Percentiles rank a stretch among this genome's conserved stretches.
Evolutionary conservation across 1,140 invertebrate genomes (phyloP).

Genomic region (Carposina sasakii): DNA sequence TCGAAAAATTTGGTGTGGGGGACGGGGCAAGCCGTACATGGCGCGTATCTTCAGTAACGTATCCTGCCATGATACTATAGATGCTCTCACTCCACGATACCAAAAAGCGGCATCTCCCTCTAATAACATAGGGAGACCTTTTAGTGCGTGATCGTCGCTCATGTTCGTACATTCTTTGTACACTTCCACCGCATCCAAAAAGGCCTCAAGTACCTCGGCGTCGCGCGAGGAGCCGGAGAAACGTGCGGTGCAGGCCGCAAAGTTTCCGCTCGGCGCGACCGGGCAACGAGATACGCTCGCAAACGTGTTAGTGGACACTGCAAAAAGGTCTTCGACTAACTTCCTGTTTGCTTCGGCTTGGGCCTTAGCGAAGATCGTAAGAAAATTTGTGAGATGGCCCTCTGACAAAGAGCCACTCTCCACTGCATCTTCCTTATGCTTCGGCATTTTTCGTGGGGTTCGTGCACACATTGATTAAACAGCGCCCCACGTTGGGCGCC

Average conservation of each 20-base stretch:
- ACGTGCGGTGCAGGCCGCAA: conserved; percentile 14
- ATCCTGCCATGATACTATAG: conserved; percentile 17
- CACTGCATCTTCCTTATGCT: no score
- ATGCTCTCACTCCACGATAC: conserved; percentile 15
- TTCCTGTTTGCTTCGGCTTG: conserved; percentile 8
- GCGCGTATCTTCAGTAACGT: conserved; percentile 12
- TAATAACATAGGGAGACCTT: conserved; percentile 21
- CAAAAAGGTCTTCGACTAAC: background rate
- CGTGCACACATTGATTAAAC: no score
- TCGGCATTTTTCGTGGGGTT: no score
- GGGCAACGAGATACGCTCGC: background rate
- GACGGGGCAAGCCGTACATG: conserved; percentile 14
- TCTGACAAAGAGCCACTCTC: no score
- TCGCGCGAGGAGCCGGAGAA: conserved; percentile 15
- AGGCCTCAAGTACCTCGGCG: conserved; percentile 15
- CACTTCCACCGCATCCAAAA: conserved; percentile 15
- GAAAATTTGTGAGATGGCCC: conserved; percentile 1
- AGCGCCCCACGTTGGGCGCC: no score
- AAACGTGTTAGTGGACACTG: background rate
- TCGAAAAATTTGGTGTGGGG: conserved; percentile 19
- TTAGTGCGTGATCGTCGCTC: conserved; percentile 18
- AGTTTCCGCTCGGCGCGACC: conserved; percentile 3
- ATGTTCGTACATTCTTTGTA: conserved; percentile 15
- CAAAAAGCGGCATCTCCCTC: conserved; percentile 15
- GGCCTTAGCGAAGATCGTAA: conserved; percentile 7